These are phyloP conservation scores for Leistus spinibarbis DNA, from an alignment of 2,888 invertebrate species.

Conservation along the genomic window DNA sequence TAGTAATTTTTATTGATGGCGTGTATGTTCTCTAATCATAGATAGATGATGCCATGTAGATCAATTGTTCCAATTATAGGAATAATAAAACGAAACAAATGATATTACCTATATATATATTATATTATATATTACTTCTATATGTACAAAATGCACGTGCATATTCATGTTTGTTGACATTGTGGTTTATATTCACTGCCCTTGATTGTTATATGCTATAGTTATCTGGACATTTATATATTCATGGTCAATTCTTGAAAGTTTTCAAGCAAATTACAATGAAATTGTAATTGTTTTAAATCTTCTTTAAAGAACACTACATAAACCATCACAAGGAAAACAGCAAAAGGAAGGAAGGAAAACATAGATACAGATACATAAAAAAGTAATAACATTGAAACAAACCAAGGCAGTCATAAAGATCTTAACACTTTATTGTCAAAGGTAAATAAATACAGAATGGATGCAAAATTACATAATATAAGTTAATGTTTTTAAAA, in stretches of 20 bases:
- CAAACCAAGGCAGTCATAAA: not conserved
- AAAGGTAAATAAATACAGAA: too few relatives aligned
- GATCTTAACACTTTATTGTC: too few relatives aligned
- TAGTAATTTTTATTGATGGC: too few relatives aligned
- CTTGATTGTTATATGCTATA: conserved; percentile 9
- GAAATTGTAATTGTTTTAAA: not conserved
- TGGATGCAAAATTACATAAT: too few relatives aligned
- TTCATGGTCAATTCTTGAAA: conserved; percentile 6
- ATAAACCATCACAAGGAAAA: conserved; percentile 5
- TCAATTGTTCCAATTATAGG: too few relatives aligned
- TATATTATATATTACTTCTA: too few relatives aligned
- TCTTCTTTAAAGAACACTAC: not conserved
- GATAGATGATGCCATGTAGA: too few relatives aligned
- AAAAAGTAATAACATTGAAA: not conserved
- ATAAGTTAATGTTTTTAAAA: too few relatives aligned
- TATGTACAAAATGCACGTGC: not conserved
- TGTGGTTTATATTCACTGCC: conserved; percentile 10
- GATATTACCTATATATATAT: too few relatives aligned
- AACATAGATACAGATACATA: not conserved
- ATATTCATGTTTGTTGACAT: not conserved
- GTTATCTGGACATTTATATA: not conserved
- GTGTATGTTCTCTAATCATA: too few relatives aligned
- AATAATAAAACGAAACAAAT: too few relatives aligned
- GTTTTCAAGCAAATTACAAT: not conserved
- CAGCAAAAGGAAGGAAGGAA: not conserved